phyloP scores from a whole-genome alignment of 1,140 invertebrate genomes.

The Akabosia matsudoensis region DNA sequence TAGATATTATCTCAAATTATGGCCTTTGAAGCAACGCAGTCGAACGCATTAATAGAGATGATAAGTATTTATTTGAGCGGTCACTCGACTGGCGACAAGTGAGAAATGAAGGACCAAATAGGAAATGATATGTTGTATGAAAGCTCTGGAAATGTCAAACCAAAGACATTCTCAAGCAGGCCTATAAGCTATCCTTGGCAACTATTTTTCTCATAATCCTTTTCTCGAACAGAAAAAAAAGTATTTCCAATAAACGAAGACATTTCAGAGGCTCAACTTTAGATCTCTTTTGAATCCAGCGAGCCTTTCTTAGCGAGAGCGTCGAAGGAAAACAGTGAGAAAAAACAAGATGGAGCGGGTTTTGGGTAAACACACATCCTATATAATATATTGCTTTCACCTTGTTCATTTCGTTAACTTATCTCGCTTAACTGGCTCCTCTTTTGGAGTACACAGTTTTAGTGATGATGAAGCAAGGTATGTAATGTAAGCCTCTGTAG shows the following conservation, averaged over 20 bases:
- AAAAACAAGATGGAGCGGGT: not conserved
- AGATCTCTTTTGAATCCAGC: not conserved
- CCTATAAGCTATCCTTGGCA: not conserved
- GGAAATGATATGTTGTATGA: slow-evolving; percentile 2
- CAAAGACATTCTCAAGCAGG: not conserved
- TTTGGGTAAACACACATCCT: not conserved
- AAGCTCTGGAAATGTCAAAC: not conserved
- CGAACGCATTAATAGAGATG: not conserved
- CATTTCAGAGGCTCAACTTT: not conserved
- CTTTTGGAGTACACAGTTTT: too few species aligned
- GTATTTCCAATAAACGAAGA: too few species aligned
- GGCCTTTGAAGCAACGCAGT: too few species aligned
- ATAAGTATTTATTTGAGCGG: not conserved
- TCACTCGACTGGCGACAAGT: slow-evolving; percentile 5
- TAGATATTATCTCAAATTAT: too few species aligned
- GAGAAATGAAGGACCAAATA: slow-evolving; percentile 14
- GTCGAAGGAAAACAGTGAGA: not conserved
- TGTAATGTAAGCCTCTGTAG: too few species aligned
- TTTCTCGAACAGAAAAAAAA: not conserved
- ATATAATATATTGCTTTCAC: slow-evolving; percentile 24
- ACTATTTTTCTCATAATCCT: not conserved
- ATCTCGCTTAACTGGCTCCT: too few species aligned
- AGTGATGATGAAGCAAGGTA: too few species aligned
- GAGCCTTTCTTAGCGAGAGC: too few species aligned
- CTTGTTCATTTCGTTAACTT: slow-evolving; percentile 21